Base-by-base conservation (phyloP, 1,140 invertebrate genomes). In the Bombus sibiricus region DNA sequence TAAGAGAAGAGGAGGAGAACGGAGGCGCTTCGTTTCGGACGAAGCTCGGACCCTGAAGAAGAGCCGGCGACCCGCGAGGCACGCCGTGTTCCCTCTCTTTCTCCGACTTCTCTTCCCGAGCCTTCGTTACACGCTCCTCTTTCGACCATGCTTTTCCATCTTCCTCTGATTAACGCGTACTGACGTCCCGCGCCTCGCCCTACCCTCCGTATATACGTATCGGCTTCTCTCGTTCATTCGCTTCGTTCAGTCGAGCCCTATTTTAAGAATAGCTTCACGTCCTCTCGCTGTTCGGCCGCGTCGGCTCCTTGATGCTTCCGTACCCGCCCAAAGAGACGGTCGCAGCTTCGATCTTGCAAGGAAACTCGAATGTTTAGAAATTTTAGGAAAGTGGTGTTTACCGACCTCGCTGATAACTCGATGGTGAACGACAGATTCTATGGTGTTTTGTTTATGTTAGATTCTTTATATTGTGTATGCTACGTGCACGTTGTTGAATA, bases 11-110 rank as follows among this genome's bases (percentile, higher is more conserved):
- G 85, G 85, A 90, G 89, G 90, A 92, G 81, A 92, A 89, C 92
- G 78, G 53, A 87, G 83, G 85, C 87, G 90, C 91, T 92, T 89
- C 90, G 94, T 93, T 93, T 94, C 92, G 92, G 90, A 92, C 91
- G 92, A 93, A 93, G 91, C 93, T 93, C 90, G 90, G 93, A 94
- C 92, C 93, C 92, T 91, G 92, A 94, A 94, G 92, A 94, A 94
- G 94, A 93, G 92, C 92, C 93, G 92, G 93, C 93, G 92, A 94
- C 92, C 93, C 94, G 93, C 93, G 92, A 94, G 92, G 89, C 91
- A 93, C 91, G 90, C 90, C 85, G 78, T 73, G 83, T 87, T 84
- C 91, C 86, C 87, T 89, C 88, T 89, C 85, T 85, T 81, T 90
- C 85, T 86, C 76, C 85, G 59, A 90, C 85, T 83, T 91, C 89